phyloP scores from a whole-genome alignment of 2,888 invertebrate species.

The Hirtodrosophila cameraria region DNA sequence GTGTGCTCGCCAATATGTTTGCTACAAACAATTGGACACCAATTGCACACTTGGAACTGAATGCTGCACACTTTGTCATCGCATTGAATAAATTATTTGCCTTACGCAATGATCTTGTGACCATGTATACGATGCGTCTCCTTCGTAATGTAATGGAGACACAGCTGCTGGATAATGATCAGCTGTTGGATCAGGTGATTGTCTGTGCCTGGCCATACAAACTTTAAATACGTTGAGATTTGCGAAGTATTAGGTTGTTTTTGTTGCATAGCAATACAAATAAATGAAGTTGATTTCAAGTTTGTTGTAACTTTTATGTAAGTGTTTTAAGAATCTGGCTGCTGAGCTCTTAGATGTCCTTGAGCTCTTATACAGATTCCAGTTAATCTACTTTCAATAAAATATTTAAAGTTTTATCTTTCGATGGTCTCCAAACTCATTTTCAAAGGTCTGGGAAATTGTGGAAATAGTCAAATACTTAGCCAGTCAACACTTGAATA shows the following conservation, averaged over 20 bases:
- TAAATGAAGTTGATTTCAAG: too few species aligned
- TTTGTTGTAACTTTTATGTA: neutral
- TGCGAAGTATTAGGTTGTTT: too few species aligned
- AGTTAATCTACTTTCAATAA: too few species aligned
- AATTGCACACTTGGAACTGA: neutral
- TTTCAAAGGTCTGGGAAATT: too few species aligned
- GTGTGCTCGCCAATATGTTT: conserved; percentile 72
- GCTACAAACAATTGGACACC: conserved; percentile 23
- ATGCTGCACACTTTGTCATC: conserved; percentile 25
- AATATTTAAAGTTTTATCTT: too few species aligned
- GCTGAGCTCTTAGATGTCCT: too few species aligned
- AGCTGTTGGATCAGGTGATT: conserved; percentile 34
- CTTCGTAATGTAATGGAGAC: conserved; percentile 64
- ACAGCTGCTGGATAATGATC: conserved; percentile 13
- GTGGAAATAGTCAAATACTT: too few species aligned
- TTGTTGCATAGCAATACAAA: too few species aligned
- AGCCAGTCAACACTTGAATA: too few species aligned
- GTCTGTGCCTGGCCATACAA: conserved; percentile 18
- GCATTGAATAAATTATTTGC: conserved; percentile 73
- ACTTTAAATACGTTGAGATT: neutral
- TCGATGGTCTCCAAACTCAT: too few species aligned
- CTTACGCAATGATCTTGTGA: conserved; percentile 44
- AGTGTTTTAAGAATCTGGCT: too few species aligned
- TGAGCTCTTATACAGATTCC: too few species aligned
- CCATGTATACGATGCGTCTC: conserved; percentile 66